phyloP scores from a whole-genome alignment of 2,888 invertebrate genomes.

The Cynaeus angustus region DNA sequence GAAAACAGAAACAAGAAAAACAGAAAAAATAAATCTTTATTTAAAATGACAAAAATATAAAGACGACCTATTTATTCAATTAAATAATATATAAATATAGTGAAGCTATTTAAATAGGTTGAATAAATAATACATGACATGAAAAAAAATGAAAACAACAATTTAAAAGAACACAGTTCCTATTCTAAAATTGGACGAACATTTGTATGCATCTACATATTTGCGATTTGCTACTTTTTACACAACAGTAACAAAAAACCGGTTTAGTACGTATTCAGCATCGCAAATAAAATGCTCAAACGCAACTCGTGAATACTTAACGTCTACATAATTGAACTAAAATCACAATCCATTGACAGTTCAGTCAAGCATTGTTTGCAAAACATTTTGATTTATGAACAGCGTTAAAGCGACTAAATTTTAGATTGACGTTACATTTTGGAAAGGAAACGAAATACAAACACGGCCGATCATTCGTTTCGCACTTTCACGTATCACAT shows the following conservation, averaged over 20 bases:
- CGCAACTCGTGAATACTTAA: constrained; percentile 37
- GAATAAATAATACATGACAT: constrained; percentile 47
- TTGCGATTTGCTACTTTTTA: constrained; percentile 34
- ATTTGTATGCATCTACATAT: constrained; percentile 32
- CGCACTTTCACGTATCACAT: neutral
- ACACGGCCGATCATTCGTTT: constrained; percentile 6
- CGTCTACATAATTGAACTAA: constrained; percentile 57
- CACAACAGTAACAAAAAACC: constrained; percentile 22
- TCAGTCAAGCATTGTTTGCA: constrained; percentile 50
- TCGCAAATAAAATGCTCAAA: neutral
- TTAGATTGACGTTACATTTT: too few species aligned
- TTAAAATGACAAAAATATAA: constrained; percentile 49
- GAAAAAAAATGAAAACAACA: constrained; percentile 29
- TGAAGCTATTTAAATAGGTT: constrained; percentile 39
- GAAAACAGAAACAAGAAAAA: constrained; percentile 40
- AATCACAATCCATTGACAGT: constrained; percentile 62
- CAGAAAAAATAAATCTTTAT: constrained; percentile 50
- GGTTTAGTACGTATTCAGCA: constrained; percentile 6
- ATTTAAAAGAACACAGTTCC: constrained; percentile 35
- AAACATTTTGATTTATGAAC: constrained; percentile 47
- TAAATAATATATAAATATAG: constrained; percentile 49
- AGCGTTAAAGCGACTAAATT: constrained; percentile 23
- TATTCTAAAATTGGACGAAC: constrained; percentile 49
- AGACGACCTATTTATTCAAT: constrained; percentile 30
- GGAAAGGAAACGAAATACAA: constrained; percentile 1